Evolutionary conservation across 2,113 vertebrate genomes (phyloP), one percentile per base, ranked within the genome.

Genomic region (Butastur rufipennis): DNA sequence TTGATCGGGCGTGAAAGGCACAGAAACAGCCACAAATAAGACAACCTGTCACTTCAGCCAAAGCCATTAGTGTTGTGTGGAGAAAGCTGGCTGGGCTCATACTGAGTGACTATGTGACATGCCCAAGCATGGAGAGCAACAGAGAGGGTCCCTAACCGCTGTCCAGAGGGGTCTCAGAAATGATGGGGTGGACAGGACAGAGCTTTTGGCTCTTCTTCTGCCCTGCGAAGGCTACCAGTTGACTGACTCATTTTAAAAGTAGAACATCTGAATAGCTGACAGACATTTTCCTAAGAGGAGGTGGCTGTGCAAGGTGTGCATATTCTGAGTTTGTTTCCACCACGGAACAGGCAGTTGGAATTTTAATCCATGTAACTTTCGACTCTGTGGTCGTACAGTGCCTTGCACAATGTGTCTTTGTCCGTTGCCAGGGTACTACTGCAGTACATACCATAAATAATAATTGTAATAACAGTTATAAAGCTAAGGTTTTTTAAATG

Each of bases 401-500:
- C 81, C 58, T 72, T 7, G 4, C 82, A 97, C 86, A 96, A 95
- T 87, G 86, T 63, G 15, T 52, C 96, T 91, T 93, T 95, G 95
- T 95, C 70, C 0, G 0, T 59, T 84, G 74, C 91, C 89, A 85
- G 48, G 55, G 74, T 70, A 68, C 66, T 93, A 50, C 52, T 50
- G 95, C 86, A 93, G 56, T 50, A 70, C 74, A 47, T 89, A 82
- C 45, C 72, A 87, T 93, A 96, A 97, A 91, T 95, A 96, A 87
- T 91, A 93, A 91, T 18, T 85, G 71, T 85, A 97, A 94, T 90
- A 97, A 93, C 81, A 90, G 93, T 80, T 94, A 87, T 7, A 94
- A 97, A 77, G 73, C 55, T 82, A 82, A 86, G 81, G 78, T 42
- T 66, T 82, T 87, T 82, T 73, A 22, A 89, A 93, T 73, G 81